Base-by-base conservation (phyloP, 64 coral and sea anemone genomes). In the Orbicella faveolata region DNA sequence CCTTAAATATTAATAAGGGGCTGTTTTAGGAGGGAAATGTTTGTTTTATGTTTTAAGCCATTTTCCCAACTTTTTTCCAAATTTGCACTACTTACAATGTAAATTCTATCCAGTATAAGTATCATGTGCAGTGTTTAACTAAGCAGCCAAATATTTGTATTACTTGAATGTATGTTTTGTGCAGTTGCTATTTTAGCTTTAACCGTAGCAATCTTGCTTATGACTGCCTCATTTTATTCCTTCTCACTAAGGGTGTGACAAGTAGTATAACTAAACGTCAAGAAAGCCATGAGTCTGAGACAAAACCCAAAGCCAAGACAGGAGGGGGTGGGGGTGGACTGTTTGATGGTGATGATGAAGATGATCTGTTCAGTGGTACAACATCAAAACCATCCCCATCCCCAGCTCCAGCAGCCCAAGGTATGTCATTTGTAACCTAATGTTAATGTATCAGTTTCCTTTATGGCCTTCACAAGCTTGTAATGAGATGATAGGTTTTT, bases 341-440 rank as follows among this genome's bases (percentile, higher is more conserved):
- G 36, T 96, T 96, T 88, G 91, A 88, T 88, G 95, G 93, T n/a
- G 95, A 93, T 52, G 95, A 96, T 63, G 91, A 93, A 44, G 95
- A 96, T 75, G 88, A 84, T 62, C 79, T 96, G 84, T 96, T 96
- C 87, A 79, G 57, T 88, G 76, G 68, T 48, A 80, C 18, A 52
- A 85, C 36, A 17, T 72, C 63, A 21, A 96, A 87, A 81, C 61
- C 83, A 39, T 17, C 30, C 30, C 30, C 30, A 30, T 30, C 86
- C 21, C 37, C 76, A 74, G 64, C n/a, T 74, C 39, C 41, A n/a
- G 65, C 26, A 72, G n/a, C 14, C 7, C 82, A 85, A 85, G 65
- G 82, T 84, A 44, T 51, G 20, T 67, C 11, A 5, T 70, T 70
- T 11, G 23, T 20, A 3, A 9, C 21, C n/a, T 30, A 70, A 70